A percentile compares a stretch with the other conserved stretches of the same genome.
phyloP scores from a whole-genome alignment of 2,888 invertebrate species.

The Limnephilus rhombicus region DNA sequence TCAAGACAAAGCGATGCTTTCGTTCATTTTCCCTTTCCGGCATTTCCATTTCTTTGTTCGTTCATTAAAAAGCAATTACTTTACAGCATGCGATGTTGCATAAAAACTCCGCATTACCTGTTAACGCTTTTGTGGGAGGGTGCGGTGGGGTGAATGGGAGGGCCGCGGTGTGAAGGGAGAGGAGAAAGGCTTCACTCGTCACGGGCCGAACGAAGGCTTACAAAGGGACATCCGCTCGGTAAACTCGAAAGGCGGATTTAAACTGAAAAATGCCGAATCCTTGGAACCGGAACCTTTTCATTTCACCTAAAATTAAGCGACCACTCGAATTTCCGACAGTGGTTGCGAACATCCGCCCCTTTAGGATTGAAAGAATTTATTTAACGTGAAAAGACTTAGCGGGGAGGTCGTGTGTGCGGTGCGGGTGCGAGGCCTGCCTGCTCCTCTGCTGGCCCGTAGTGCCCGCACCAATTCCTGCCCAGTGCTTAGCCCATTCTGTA shows the following conservation, averaged over 20 bases:
- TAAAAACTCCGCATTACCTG: conserved; percentile 46
- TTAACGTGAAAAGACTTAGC: conserved; percentile 50
- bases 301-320: conserved; percentile 56
- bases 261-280: conserved; percentile 48
- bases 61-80: conserved; percentile 46
- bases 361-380: conserved; percentile 28
- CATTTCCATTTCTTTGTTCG: conserved; percentile 42
- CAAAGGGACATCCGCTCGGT: conserved; percentile 46
- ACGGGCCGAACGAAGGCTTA: conserved; percentile 39
- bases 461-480: neutral
- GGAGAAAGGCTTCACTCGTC: conserved; percentile 24
- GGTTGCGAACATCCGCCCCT: conserved; percentile 48
- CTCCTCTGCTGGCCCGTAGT: neutral
- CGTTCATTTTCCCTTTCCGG: neutral
- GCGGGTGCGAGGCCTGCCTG: neutral
- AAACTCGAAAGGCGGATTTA: conserved; percentile 43
- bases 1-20: conserved; percentile 29
- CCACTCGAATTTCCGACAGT: conserved; percentile 53
- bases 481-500: neutral
- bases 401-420: conserved; percentile 37
- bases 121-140: conserved; percentile 21
- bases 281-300: conserved; percentile 51
- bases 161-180: neutral
- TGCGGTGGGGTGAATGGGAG: neutral
- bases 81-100: conserved; percentile 43